Evolutionary conservation across 2,888 invertebrate genomes (phyloP), one percentile per base, ranked within the genome.

Genomic region (Cosmia trapezina): DNA sequence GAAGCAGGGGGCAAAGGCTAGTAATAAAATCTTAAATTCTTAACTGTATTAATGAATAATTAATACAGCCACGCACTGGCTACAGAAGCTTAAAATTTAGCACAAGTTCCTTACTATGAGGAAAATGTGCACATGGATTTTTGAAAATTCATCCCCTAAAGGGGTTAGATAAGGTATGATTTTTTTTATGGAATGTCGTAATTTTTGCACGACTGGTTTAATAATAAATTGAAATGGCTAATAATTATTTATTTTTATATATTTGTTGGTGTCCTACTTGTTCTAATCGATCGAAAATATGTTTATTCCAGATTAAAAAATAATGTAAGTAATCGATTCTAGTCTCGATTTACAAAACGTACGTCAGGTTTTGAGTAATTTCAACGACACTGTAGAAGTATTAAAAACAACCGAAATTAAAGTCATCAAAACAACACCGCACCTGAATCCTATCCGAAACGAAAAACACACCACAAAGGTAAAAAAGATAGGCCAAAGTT

Each of bases 401-500:
- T 63, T 4, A 11, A 9, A 64, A 41, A 28, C 3, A 28, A 28
- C 3, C 45, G 11, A 41, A 59, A 41, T 57, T 22, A 14, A 56
- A 72, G 19, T 53, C 60, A 14, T 22, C 8, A 9, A 76, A 28
- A 33, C 45, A 19, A 61, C 2, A 47, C 3, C 12, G 4, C 12
- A 65, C 17, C n/a, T 67, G 60, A 63, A 77, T 68, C 17, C 22
- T n/a, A 68, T 63, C 28, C 12, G 41, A 70, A 70, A 71, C 62
- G 56, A 67, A 71, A 74, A 71, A 74, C 65, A n/a, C 17, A 67
- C 67, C 54, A 49, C 72, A 73, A 75, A 66, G 62, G 73, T 65
- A 80, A 83, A 80, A 68, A 28, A 69, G 51, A 63, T 19, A 59
- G 62, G 47, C 74, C 62, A 76, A 83, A 83, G 64, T 80, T 70